These are phyloP conservation scores for Circaetus gallicus DNA, from an alignment of 2,113 vertebrate genomes.

Conservation along the genomic window DNA sequence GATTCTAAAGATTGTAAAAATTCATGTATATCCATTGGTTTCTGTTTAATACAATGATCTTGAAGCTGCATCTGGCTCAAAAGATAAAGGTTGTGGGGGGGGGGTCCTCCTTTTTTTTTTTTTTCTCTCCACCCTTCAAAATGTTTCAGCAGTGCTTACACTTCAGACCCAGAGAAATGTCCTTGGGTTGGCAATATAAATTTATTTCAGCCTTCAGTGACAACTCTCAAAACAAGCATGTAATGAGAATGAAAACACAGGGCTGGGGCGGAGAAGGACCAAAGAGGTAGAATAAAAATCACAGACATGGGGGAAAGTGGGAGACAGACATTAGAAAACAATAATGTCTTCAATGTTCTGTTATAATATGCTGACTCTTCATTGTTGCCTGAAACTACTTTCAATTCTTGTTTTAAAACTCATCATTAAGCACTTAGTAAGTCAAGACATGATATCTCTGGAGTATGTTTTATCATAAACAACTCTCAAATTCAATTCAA, in stretches of 20 bases:
- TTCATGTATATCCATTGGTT: background rate
- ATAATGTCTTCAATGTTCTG: background rate
- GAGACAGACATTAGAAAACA: background rate
- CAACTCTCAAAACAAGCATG: background rate
- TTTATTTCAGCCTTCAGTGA: background rate
- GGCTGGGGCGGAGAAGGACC: rapidly evolving
- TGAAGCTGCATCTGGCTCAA: background rate
- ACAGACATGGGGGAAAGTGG: rapidly evolving
- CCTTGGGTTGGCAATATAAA: background rate
- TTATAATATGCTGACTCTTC: background rate
- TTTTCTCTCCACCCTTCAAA: background rate
- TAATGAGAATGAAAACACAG: background rate
- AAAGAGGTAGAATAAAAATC: background rate
- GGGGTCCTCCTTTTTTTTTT: too few species aligned
- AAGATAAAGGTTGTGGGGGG: background rate
- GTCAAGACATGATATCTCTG: background rate
- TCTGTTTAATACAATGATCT: background rate
- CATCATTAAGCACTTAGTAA: background rate
- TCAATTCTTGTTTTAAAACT: background rate
- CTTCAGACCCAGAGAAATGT: background rate
- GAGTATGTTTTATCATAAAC: background rate
- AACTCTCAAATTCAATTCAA: background rate
- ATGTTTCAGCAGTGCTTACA: background rate
- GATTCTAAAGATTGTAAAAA: background rate
- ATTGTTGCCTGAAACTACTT: background rate